phyloP scores from a whole-genome alignment of 2,888 invertebrate species.

The Mythimna lalbum region DNA sequence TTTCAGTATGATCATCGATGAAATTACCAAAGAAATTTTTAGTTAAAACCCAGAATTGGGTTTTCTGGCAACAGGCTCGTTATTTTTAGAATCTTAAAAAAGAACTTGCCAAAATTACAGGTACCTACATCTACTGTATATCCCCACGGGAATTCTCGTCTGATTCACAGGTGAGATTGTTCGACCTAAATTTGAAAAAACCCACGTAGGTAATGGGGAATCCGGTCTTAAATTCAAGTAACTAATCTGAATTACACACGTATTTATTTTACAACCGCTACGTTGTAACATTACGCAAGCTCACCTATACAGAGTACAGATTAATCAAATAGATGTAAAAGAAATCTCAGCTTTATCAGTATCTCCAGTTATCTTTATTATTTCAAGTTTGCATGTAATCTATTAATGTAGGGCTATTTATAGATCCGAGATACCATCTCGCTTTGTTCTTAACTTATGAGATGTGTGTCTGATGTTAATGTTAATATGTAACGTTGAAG shows the following conservation, averaged over 20 bases:
- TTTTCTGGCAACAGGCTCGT: background rate
- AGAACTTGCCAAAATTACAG: background rate
- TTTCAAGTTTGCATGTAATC: slow-evolving; percentile 43
- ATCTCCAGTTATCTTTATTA: slow-evolving; percentile 59
- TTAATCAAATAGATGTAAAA: slow-evolving; percentile 56
- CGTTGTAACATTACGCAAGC: slow-evolving; percentile 19
- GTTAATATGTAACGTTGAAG: background rate
- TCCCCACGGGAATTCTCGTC: background rate
- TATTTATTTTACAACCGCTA: slow-evolving; percentile 27
- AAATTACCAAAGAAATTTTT: background rate
- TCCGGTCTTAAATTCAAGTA: slow-evolving; percentile 19
- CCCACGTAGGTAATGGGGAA: slow-evolving; percentile 30
- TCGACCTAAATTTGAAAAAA: slow-evolving; percentile 2
- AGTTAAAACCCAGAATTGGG: background rate
- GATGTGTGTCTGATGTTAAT: slow-evolving; percentile 11
- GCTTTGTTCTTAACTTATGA: slow-evolving; percentile 36
- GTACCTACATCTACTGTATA: background rate
- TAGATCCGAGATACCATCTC: slow-evolving; percentile 39
- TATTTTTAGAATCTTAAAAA: background rate
- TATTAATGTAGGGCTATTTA: slow-evolving; percentile 64
- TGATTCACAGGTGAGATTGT: slow-evolving; percentile 24
- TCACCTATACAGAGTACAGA: slow-evolving; percentile 5
- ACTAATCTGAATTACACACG: slow-evolving; percentile 7
- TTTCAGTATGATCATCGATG: background rate
- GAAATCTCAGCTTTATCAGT: slow-evolving; percentile 64